Evolutionary conservation across 53 echinoderm and acorn worm species (phyloP), one percentile per base, ranked within the genome.

Genomic region (Mesocentrotus franciscanus): DNA sequence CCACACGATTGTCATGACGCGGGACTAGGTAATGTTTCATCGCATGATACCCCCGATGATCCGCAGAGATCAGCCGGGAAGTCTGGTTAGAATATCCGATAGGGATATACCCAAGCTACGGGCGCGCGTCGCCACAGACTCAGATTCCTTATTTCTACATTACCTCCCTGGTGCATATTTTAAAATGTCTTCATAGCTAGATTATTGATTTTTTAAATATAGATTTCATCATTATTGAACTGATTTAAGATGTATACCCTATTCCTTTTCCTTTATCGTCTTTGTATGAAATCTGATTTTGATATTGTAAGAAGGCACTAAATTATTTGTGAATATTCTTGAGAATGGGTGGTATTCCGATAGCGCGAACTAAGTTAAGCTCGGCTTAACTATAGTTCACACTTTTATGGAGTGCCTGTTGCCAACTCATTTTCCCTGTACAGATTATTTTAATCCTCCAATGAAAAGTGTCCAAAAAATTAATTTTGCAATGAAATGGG

Each of bases 1-100:
- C 81, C 39, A 20, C 81, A 81, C 81, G 81, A 42, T 81, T 81
- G 81, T 81, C 36, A 39, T 81, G 81, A 42, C 81, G 42, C 9
- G 81, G 81, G 81, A 81, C 36, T 81, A 81, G 81, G 8, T 81
- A 81, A 81, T 33, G 81, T 81, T 81, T 39, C 81, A 81, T 36
- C 42, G 81, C 9, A 6, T 81, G 81, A 81, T 81, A 81, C 81
- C 81, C 35, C 36, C 8, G 17, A 17, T 81, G 81, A 81, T 81
- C 81, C 81, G 18, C 81, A 6, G 81, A 81, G 81, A 81, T 81
- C 81, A 81, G 81, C 81, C 81, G 17, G 8, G 10, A 42, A 81
- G 81, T 81, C 39, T 81, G 22, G 18, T 39, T 16, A 5, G 81
- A 81, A 81, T 81, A 81, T 81, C 20, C 33, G 20, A 36, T 42